phyloP scores from a whole-genome alignment of 2,113 vertebrate genomes.

The Gymnobelideus leadbeateri region DNA sequence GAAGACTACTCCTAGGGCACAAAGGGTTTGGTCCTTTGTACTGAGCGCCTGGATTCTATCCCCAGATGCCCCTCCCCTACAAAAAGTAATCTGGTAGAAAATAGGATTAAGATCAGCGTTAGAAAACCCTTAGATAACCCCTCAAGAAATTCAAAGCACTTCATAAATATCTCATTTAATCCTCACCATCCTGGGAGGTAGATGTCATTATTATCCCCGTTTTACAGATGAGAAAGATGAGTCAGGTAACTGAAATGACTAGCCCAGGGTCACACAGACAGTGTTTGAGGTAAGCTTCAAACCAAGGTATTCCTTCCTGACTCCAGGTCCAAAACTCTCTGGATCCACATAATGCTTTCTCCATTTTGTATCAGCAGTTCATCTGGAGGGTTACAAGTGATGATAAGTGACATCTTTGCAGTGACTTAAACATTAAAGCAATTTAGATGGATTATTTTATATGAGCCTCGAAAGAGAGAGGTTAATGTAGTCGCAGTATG shows the following conservation, averaged over 20 bases:
- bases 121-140: neutral
- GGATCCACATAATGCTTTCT: too few relatives aligned
- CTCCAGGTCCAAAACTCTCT: neutral
- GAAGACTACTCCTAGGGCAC: too few relatives aligned
- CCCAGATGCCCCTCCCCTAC: neutral
- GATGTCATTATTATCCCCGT: neutral
- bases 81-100: neutral
- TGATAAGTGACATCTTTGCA: neutral
- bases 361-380: neutral
- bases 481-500: neutral
- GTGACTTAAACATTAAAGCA: neutral
- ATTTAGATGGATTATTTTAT: neutral
- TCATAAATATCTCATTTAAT: neutral
- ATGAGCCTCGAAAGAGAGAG: neutral
- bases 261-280: too few relatives aligned
- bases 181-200: neutral
- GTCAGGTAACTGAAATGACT: neutral
- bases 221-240: neutral
- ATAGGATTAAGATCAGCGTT: neutral
- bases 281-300: neutral
- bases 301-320: too few relatives aligned
- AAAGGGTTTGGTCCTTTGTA: neutral
- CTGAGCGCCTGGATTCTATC: neutral
- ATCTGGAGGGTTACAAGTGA: neutral
- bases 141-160: neutral